A percentile compares a stretch with the other conserved stretches of the same genome.
Evolutionary conservation across 2,113 vertebrate genomes (phyloP).

Genomic region (Phalacrocorax brasilianus): DNA sequence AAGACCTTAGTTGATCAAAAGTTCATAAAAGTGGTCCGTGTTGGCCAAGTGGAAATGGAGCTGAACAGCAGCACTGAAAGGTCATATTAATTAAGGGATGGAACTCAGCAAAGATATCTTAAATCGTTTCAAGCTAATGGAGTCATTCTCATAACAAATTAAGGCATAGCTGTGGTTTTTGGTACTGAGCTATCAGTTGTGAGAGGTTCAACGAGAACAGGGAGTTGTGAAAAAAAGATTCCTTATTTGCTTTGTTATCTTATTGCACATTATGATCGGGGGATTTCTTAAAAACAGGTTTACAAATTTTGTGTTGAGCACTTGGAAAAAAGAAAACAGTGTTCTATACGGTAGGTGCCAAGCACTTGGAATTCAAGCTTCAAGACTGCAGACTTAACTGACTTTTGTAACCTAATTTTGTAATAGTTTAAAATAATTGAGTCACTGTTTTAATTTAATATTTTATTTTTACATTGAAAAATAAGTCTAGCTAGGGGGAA

Average conservation of each 20-base stretch:
- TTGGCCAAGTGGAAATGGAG: conserved; percentile 12
- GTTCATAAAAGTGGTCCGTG: neutral
- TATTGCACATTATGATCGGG: neutral
- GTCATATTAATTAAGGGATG: conserved; percentile 45
- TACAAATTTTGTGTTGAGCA: neutral
- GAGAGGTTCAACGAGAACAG: neutral
- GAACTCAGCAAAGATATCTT: neutral
- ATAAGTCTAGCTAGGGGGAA: neutral
- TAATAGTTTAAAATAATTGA: neutral
- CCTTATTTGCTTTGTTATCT: neutral
- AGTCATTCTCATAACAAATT: neutral
- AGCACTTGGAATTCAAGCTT: neutral
- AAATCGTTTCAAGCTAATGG: neutral
- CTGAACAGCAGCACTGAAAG: conserved; percentile 27
- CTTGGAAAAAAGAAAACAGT: neutral
- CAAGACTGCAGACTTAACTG: neutral
- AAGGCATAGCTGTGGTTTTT: neutral
- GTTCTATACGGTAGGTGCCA: neutral
- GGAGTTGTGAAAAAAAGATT: neutral
- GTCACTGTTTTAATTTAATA: neutral
- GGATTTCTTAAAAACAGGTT: neutral
- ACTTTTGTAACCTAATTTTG: neutral
- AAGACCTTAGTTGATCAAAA: conserved; percentile 7
- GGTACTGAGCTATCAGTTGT: neutral
- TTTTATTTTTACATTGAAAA: neutral